A percentile compares a stretch with the other conserved stretches of the same genome.
These are phyloP conservation scores for Sebastes variabilis DNA, from an alignment of 2,797 vertebrate genomes.

Conservation along the genomic window DNA sequence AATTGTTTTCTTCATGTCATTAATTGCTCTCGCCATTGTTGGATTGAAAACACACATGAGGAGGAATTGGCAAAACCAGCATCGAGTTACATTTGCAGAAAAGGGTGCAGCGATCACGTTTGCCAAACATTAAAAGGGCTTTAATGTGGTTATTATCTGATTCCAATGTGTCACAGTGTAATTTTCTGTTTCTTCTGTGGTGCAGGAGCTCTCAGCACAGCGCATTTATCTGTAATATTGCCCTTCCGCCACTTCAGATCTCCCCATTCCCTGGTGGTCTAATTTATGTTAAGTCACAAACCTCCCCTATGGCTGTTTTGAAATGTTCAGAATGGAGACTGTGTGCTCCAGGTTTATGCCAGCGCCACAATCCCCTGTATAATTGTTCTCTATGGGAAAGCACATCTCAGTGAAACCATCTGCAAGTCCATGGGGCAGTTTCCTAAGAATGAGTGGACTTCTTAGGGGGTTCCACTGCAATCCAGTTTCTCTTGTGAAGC, in stretches of 20 bases:
- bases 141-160: slow-evolving; percentile 42
- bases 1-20: slow-evolving; percentile 67
- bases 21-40: slow-evolving; percentile 60
- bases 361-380: slow-evolving; percentile 83
- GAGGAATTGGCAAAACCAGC: slow-evolving; percentile 9
- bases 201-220: slow-evolving; percentile 61
- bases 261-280: slow-evolving; percentile 87
- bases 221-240: slow-evolving; percentile 80
- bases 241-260: slow-evolving; percentile 83
- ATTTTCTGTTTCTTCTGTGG: slow-evolving; percentile 51
- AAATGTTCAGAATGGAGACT: slow-evolving; percentile 84
- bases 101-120: slow-evolving; percentile 21
- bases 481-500: slow-evolving; percentile 85
- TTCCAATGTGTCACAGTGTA: slow-evolving; percentile 49
- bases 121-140: slow-evolving; percentile 41
- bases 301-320: slow-evolving; percentile 88
- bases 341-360: slow-evolving; percentile 81
- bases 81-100: slow-evolving; percentile 12
- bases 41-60: slow-evolving; percentile 35
- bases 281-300: slow-evolving; percentile 91
- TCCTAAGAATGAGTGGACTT: slow-evolving; percentile 84
- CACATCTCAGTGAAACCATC: slow-evolving; percentile 86
- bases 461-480: slow-evolving; percentile 82
- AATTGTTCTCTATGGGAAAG: slow-evolving; percentile 88
- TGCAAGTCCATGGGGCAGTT: slow-evolving; percentile 88